A percentile compares a stretch with the other conserved stretches of the same genome.
Evolutionary conservation across 2,888 invertebrate species (phyloP).

Genomic region (Apamea anceps): DNA sequence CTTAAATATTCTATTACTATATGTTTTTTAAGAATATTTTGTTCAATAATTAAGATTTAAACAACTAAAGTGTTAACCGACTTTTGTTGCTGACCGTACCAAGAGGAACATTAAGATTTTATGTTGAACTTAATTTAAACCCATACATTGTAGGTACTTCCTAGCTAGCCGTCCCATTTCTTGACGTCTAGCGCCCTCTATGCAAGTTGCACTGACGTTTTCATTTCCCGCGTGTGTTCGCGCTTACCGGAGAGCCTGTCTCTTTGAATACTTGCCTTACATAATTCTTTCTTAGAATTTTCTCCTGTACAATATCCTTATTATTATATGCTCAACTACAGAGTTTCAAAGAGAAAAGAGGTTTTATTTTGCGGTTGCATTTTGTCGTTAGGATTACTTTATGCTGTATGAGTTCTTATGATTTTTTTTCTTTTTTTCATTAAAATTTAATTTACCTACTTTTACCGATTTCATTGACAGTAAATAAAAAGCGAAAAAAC

Average conservation of each 20-base stretch:
- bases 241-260: slow-evolving; percentile 69
- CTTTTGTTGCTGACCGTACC: no score
- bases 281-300: slow-evolving; percentile 66
- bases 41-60: no score
- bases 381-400: not conserved
- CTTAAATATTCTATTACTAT: no score
- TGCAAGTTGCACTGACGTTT: slow-evolving; percentile 74
- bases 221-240: slow-evolving; percentile 80
- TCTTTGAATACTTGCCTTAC: slow-evolving; percentile 73
- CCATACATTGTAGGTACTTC: slow-evolving; percentile 20
- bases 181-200: slow-evolving; percentile 46
- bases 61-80: no score
- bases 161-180: slow-evolving; percentile 28
- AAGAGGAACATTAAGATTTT: slow-evolving; percentile 7
- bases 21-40: no score
- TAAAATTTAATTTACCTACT: no score
- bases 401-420: not conserved
- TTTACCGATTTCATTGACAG: not conserved
- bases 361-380: slow-evolving; percentile 17
- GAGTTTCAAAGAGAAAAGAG: slow-evolving; percentile 7
- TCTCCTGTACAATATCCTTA: slow-evolving; percentile 49
- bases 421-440: not conserved
- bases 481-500: not conserved
- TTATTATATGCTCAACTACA: slow-evolving; percentile 35
- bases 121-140: slow-evolving; percentile 26